Evolutionary conservation across 2,888 invertebrate species (phyloP).

Genomic region (Troides aeacus): DNA sequence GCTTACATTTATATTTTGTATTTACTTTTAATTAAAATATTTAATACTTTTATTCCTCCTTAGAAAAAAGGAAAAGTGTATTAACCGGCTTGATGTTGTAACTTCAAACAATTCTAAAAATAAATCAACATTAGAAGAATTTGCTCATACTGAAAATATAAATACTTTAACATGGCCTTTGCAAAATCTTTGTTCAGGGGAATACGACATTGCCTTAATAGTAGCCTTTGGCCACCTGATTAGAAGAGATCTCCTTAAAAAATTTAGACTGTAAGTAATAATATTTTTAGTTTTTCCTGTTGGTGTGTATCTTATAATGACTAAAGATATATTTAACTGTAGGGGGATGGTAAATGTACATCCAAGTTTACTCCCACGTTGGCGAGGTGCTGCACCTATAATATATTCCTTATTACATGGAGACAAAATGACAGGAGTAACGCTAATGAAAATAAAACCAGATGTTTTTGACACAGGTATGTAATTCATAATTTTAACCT

Average conservation of each 20-base stretch:
- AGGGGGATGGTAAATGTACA: slow-evolving; percentile 97
- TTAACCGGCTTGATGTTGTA: slow-evolving; percentile 84
- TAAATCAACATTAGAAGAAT: slow-evolving; percentile 83
- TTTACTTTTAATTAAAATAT: slow-evolving; percentile 1
- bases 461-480: slow-evolving; percentile 89
- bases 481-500: neutral
- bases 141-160: slow-evolving; percentile 82
- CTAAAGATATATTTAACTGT: slow-evolving; percentile 39
- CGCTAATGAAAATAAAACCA: slow-evolving; percentile 92
- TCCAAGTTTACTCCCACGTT: slow-evolving; percentile 93
- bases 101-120: slow-evolving; percentile 82
- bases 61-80: slow-evolving; percentile 75
- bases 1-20: slow-evolving; percentile 15
- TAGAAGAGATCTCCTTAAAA: slow-evolving; percentile 85
- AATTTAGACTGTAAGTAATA: slow-evolving; percentile 89
- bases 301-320: neutral
- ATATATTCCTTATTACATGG: slow-evolving; percentile 91
- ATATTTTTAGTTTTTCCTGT: neutral
- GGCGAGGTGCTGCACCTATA: slow-evolving; percentile 96
- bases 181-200: slow-evolving; percentile 52
- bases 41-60: slow-evolving; percentile 37
- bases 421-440: slow-evolving; percentile 89
- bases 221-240: slow-evolving; percentile 97
- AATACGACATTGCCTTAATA: slow-evolving; percentile 92
- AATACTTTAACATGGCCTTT: slow-evolving; percentile 84